These are phyloP conservation scores for Papilio dardanus DNA, from an alignment of 1,140 invertebrate genomes.

Conservation along the genomic window DNA sequence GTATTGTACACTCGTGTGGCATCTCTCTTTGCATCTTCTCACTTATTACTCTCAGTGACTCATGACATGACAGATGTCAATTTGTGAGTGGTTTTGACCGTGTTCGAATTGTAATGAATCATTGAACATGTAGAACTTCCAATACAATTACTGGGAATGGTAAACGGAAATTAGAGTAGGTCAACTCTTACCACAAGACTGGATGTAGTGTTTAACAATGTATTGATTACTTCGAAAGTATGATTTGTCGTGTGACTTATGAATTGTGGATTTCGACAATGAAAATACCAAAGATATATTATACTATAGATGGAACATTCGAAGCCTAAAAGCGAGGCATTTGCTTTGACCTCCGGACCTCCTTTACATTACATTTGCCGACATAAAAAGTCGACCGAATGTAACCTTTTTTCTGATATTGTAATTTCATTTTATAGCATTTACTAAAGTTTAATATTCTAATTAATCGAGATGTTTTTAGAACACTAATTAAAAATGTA, in stretches of 20 bases:
- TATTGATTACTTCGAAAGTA: constrained; percentile 12
- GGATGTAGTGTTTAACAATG: neutral
- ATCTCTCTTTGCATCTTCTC: neutral
- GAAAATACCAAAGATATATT: no score
- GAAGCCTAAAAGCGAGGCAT: no score
- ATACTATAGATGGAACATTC: no score
- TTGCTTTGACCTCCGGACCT: no score
- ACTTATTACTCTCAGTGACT: neutral
- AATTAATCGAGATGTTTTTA: no score
- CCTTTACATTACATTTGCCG: no score
- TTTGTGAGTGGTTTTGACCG: neutral
- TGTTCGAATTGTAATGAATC: neutral
- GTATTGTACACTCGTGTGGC: neutral
- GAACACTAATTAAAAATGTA: no score
- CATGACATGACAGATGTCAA: constrained; percentile 8
- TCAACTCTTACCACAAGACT: constrained; percentile 11
- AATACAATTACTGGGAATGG: neutral
- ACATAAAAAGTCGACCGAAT: no score
- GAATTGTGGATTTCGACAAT: no score
- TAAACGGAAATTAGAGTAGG: constrained; percentile 7
- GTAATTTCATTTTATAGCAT: no score
- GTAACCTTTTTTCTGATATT: no score
- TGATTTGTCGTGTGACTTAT: neutral
- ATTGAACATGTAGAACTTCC: constrained; percentile 10
- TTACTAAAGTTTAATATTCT: no score